phyloP scores from a whole-genome alignment of 2,888 invertebrate genomes.

The Coronaproctus castanopsis region DNA sequence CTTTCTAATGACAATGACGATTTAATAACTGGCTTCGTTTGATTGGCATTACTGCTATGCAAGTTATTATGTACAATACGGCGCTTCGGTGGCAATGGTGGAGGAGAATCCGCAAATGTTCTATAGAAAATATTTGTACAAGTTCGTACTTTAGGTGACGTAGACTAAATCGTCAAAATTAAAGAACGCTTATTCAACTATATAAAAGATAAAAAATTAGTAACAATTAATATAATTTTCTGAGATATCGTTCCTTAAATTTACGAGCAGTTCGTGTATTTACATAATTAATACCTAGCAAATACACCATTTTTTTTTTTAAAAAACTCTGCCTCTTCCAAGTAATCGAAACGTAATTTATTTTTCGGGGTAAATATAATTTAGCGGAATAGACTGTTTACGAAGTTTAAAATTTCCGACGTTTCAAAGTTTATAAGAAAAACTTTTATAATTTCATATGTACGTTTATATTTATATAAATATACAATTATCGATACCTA shows the following conservation, averaged over 20 bases:
- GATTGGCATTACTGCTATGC: constrained; percentile 1
- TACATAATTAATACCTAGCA: too few species aligned
- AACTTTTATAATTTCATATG: not conserved
- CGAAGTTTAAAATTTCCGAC: too few species aligned
- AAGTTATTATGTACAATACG: constrained; percentile 24
- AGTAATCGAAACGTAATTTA: too few species aligned
- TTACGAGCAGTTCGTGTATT: too few species aligned
- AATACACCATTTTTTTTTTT: too few species aligned
- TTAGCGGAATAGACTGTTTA: too few species aligned
- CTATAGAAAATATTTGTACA: not conserved
- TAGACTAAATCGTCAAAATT: not conserved
- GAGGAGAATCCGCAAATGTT: constrained; percentile 27
- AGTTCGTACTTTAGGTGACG: not conserved
- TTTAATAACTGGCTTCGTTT: not conserved
- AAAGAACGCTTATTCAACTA: too few species aligned
- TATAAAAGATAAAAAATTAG: too few species aligned
- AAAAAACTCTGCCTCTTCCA: too few species aligned
- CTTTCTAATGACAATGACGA: constrained; percentile 18
- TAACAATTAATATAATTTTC: too few species aligned
- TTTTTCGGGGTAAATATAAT: too few species aligned
- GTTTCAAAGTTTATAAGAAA: not conserved
- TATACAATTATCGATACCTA: constrained; percentile 30
- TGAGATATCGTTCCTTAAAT: too few species aligned
- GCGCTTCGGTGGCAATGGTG: constrained; percentile 40
- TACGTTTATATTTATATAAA: not conserved